Evolutionary conservation across 1,140 invertebrate genomes (phyloP).

Genomic region (Varroa destructor): DNA sequence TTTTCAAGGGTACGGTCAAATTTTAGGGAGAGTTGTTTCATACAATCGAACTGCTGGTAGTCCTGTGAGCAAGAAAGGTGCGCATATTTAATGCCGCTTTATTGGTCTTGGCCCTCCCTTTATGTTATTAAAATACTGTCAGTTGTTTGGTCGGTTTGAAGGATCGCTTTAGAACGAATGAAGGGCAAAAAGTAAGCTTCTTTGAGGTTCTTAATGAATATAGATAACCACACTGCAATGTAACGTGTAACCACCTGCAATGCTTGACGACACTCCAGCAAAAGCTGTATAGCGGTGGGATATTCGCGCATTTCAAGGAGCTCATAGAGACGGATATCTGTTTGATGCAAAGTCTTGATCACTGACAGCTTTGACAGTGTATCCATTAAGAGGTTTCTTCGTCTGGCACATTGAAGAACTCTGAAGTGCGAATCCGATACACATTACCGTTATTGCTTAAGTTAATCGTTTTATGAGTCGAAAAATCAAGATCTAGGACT

Average conservation of each 20-base stretch:
- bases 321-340: conserved; percentile 23
- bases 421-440: not conserved
- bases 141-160: not conserved
- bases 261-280: conserved; percentile 72
- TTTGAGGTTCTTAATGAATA: conserved; percentile 66
- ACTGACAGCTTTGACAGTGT: conserved; percentile 22
- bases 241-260: conserved; percentile 41
- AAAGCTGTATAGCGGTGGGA: conserved; percentile 68
- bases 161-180: not conserved
- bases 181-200: conserved; percentile 21
- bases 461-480: no score
- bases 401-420: conserved; percentile 2
- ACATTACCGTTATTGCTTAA: no score
- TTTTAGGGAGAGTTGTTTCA: conserved; percentile 43
- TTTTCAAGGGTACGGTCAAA: conserved; percentile 78
- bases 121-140: not conserved
- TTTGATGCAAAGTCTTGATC: not conserved
- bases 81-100: no score
- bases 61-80: not conserved
- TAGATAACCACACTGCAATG: conserved; percentile 45
- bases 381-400: conserved; percentile 14
- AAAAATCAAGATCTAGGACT: no score
- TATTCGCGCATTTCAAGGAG: conserved; percentile 60
- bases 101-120: no score
- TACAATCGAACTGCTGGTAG: conserved; percentile 26